Evolutionary conservation across 2,888 invertebrate genomes (phyloP).

Genomic region (Orgyia antiqua): DNA sequence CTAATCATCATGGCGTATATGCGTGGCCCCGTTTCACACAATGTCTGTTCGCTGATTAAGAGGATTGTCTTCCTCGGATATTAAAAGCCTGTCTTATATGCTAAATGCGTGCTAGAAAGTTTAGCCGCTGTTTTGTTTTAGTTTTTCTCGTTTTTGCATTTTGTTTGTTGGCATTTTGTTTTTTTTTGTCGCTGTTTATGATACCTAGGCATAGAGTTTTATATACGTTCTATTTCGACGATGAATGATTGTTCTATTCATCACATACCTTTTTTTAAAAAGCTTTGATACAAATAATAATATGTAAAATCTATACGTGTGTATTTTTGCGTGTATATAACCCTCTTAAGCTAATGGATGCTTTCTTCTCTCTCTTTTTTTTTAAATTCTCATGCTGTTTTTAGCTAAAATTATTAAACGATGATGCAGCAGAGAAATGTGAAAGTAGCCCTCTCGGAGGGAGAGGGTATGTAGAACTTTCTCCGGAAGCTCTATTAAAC

Average conservation of each 20-base stretch:
- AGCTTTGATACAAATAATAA: too few relatives aligned
- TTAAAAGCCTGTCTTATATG: conserved; percentile 69
- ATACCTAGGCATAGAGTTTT: conserved; percentile 10
- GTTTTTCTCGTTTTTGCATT: conserved; percentile 15
- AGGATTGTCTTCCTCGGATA: conserved; percentile 75
- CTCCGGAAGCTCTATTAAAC: conserved; percentile 31
- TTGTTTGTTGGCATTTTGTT: conserved; percentile 10
- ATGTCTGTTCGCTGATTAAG: conserved; percentile 74
- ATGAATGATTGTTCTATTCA: background rate
- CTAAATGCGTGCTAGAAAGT: conserved; percentile 31
- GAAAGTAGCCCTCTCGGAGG: conserved; percentile 26
- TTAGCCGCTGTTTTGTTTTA: conserved; percentile 25
- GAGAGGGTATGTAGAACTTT: conserved; percentile 37
- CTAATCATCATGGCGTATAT: conserved; percentile 67
- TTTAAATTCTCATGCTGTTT: conserved; percentile 3
- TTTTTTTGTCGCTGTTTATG: conserved; percentile 9
- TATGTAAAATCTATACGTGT: too few relatives aligned
- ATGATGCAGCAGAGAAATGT: conserved; percentile 18
- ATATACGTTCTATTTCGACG: conserved; percentile 6
- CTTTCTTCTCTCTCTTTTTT: background rate
- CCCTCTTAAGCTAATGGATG: too few relatives aligned
- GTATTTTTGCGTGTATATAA: too few relatives aligned
- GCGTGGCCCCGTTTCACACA: conserved; percentile 73
- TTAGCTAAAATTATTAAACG: conserved; percentile 4
- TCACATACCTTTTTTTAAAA: background rate